Conservation (phyloP, 2,797 vertebrate genomes). For the Phyllotis vaccarum region DNA sequence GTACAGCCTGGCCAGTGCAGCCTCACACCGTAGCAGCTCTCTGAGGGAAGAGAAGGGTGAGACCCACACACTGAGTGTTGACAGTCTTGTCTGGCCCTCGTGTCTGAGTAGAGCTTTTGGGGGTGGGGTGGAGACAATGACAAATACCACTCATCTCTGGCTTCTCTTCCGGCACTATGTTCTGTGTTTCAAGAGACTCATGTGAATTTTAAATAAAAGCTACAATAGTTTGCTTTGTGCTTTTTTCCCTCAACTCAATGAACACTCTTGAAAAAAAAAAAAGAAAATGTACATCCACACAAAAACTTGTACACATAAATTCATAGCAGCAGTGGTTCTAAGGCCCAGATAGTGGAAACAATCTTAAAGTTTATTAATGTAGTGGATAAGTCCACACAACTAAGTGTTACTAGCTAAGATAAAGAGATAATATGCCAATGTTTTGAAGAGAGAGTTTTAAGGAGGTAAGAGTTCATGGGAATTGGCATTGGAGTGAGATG, state of each 20-base stretch:
- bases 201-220: conserved; percentile 43
- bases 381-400: too few relatives aligned
- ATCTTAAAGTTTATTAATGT: background rate
- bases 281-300: background rate
- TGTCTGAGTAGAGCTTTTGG: background rate
- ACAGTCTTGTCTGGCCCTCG: fast-evolving
- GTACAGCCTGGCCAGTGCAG: conserved; percentile 95
- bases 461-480: background rate
- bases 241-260: background rate
- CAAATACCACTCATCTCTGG: background rate
- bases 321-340: background rate
- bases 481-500: background rate
- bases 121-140: background rate
- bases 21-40: conserved; percentile 97
- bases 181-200: background rate
- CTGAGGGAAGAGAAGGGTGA: conserved; percentile 83
- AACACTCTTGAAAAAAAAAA: background rate
- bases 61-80: fast-evolving
- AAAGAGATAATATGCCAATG: background rate
- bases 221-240: background rate
- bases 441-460: background rate
- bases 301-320: background rate
- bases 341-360: background rate
- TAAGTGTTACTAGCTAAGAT: background rate
- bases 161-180: background rate